Evolutionary conservation across 2,113 vertebrate species (phyloP).

Genomic region (Catagonus wagneri): DNA sequence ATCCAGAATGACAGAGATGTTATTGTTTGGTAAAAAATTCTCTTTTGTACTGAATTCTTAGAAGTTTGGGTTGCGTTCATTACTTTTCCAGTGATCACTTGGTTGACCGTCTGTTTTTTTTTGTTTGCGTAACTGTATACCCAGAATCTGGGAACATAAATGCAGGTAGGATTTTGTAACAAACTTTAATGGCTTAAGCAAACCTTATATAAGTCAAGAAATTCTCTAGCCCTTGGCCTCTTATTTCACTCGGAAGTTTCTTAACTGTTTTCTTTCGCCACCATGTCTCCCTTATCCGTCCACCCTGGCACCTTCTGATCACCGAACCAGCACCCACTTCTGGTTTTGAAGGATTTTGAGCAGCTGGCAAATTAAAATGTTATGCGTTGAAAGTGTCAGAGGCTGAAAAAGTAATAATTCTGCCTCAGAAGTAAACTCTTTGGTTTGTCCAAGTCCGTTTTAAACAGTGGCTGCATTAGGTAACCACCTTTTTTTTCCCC

Average conservation of each 20-base stretch:
- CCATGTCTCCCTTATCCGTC: not conserved
- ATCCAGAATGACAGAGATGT: slow-evolving; percentile 64
- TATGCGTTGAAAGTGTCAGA: slow-evolving; percentile 11
- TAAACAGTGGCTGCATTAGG: slow-evolving; percentile 66
- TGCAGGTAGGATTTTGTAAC: slow-evolving; percentile 75
- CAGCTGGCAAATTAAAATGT: not conserved
- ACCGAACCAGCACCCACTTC: not conserved
- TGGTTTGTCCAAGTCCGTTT: slow-evolving; percentile 51
- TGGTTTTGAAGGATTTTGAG: slow-evolving; percentile 36
- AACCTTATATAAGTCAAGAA: slow-evolving; percentile 60
- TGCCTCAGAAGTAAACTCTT: slow-evolving; percentile 59
- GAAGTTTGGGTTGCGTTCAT: slow-evolving; percentile 79
- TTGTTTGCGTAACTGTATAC: slow-evolving; percentile 80
- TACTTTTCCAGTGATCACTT: slow-evolving; percentile 83
- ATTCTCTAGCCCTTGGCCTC: slow-evolving; percentile 72
- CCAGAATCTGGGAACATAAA: slow-evolving; percentile 81
- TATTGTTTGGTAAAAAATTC: slow-evolving; percentile 75
- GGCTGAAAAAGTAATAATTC: slow-evolving; percentile 60
- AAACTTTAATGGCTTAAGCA: slow-evolving; percentile 61
- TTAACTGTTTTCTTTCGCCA: not conserved
- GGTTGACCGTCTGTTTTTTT: slow-evolving; percentile 81
- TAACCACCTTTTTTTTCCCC: not conserved
- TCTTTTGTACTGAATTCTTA: slow-evolving; percentile 78
- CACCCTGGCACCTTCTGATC: not conserved
- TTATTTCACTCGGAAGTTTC: slow-evolving; percentile 37